Evolutionary conservation across 2,113 vertebrate species (phyloP).

Genomic region (Dinomys branickii): DNA sequence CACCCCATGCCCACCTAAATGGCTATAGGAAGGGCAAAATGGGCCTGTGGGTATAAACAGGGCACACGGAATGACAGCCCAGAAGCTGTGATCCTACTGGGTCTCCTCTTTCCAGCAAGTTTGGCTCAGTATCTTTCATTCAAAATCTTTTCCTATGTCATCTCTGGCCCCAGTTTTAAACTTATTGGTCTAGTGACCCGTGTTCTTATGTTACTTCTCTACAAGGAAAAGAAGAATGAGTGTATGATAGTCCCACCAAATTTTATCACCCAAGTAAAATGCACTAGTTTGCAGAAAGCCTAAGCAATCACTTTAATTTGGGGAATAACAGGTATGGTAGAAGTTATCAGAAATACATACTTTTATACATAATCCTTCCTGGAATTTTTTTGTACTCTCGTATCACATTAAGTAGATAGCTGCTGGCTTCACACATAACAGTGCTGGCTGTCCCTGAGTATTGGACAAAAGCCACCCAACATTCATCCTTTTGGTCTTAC

Average conservation of each 20-base stretch:
- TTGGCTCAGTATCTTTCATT: neutral
- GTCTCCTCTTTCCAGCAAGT: neutral
- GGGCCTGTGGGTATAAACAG: neutral
- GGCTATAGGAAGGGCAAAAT: neutral
- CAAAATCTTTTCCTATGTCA: neutral
- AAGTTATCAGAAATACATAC: neutral
- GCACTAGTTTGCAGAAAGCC: neutral
- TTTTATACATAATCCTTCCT: neutral
- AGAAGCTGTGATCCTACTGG: neutral
- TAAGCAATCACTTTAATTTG: neutral
- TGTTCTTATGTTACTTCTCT: neutral
- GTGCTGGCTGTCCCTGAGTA: neutral
- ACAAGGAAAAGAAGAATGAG: neutral
- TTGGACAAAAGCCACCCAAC: neutral
- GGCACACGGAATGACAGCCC: fast-evolving
- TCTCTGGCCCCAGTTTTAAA: neutral
- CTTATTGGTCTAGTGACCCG: neutral
- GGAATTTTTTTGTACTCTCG: neutral
- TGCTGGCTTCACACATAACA: neutral
- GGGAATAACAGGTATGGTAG: neutral
- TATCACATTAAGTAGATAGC: neutral
- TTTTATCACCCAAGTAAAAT: neutral
- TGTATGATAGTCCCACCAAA: neutral
- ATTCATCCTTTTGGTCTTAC: neutral
- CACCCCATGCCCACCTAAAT: neutral